Conservation (phyloP, 2,888 invertebrate genomes). For the Cetonia aurata region DNA sequence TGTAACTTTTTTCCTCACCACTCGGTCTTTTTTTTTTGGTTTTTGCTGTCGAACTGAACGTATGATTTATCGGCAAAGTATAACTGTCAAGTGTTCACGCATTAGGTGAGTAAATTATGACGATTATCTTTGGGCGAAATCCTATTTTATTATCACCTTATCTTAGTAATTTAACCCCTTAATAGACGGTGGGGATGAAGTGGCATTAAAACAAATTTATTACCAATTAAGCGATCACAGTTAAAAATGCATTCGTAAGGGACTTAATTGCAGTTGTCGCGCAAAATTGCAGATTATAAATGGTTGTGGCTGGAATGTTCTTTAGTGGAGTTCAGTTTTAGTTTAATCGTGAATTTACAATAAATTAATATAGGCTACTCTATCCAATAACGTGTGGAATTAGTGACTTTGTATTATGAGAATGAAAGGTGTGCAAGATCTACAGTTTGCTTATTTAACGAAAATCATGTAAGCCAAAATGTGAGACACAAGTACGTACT, state of each 20-base stretch:
- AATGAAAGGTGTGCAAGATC: no score
- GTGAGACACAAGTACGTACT: no score
- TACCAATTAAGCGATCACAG: constrained; percentile 18
- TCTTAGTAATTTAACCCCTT: constrained; percentile 35
- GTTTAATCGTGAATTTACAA: no score
- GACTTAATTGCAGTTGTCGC: neutral
- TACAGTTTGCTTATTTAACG: no score
- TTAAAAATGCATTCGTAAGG: constrained; percentile 19
- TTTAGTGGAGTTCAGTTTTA: no score
- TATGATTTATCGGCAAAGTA: constrained; percentile 38
- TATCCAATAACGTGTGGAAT: no score
- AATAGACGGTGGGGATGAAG: constrained; percentile 29
- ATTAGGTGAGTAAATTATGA: constrained; percentile 43
- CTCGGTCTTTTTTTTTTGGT: no score
- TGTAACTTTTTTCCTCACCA: constrained; percentile 31
- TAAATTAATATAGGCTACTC: no score
- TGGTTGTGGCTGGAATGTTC: no score
- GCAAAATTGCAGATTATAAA: no score
- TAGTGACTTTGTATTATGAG: no score
- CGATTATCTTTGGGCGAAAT: constrained; percentile 31
- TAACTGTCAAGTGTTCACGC: constrained; percentile 43
- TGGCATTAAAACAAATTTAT: constrained; percentile 18
- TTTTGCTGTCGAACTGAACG: constrained; percentile 28
- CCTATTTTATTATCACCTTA: constrained; percentile 38
- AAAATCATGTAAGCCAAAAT: no score